These are phyloP conservation scores for Ciona savignyi DNA, from an alignment of 23 tunicate species.

Conservation along the genomic window DNA sequence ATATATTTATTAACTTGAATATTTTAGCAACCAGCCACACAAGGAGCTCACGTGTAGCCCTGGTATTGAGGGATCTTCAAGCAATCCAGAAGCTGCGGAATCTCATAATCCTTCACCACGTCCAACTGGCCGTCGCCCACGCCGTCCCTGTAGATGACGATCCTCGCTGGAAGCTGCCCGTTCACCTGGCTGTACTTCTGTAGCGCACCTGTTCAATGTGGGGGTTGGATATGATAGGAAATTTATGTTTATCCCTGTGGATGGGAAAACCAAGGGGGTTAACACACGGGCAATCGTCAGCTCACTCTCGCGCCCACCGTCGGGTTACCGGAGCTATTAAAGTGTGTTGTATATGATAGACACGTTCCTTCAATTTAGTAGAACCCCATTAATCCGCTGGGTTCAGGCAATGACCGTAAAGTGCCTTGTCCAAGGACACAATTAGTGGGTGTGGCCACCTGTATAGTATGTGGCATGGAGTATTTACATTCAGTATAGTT, in stretches of 20 bases:
- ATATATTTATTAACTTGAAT: too few relatives aligned
- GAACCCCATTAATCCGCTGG: constrained; percentile 23
- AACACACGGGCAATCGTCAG: too few relatives aligned
- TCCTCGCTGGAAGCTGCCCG: constrained; percentile 27
- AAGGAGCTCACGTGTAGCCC: constrained; percentile 45
- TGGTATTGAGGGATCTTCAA: constrained; percentile 26
- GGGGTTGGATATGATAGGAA: too few relatives aligned
- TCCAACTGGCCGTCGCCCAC: constrained; percentile 97
- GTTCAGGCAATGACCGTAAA: constrained; percentile 28
- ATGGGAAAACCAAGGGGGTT: constrained; percentile 50
- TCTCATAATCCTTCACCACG: constrained; percentile 69
- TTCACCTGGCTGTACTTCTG: constrained; percentile 48
- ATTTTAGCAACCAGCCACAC: background rate
- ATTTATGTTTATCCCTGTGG: constrained; percentile 84
- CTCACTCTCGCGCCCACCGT: too few relatives aligned
- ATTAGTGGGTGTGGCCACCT: too few relatives aligned
- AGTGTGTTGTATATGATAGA: too few relatives aligned
- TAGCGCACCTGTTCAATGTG: constrained; percentile 43
- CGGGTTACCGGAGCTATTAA: too few relatives aligned
- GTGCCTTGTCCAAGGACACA: too few relatives aligned
- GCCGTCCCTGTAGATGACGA: constrained; percentile 89
- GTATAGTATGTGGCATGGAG: too few relatives aligned
- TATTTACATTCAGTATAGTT: too few relatives aligned
- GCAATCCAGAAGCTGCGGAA: constrained; percentile 69
- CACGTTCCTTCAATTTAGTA: too few relatives aligned